Evolutionary conservation across 2,797 vertebrate species (phyloP), one percentile per base, ranked within the genome.

Genomic region (Sylvilagus floridanus): DNA sequence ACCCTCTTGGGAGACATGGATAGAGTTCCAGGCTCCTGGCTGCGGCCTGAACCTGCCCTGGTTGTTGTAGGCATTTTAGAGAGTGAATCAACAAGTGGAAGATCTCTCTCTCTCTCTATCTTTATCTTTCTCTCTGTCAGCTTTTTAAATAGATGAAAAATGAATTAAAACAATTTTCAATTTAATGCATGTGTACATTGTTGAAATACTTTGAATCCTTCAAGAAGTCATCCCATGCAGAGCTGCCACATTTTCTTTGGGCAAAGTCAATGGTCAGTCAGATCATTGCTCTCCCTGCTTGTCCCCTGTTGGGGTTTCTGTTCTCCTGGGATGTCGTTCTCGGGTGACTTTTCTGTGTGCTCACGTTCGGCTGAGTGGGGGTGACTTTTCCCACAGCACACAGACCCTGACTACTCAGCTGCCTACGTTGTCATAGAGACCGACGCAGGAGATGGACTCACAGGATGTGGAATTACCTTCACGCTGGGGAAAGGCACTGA

Each of bases 401-500:
- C 98, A 0, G 99, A 99, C 91, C 99, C 99, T 60, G 99, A 99
- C 96, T 99, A 99, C 77, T 99, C 99, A 0, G 98, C 96, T 60
- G 99, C 98, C 0, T 99, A 99, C 62, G 99, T 99, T 52, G 93
- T 98, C 24, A 86, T 99, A 11, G 97, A 99, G 87, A 99, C 99
- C 0, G 98, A 99, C 91, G 68, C 92, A 0, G 75, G 89, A 19
- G 97, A 97, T 19, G 98, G 97, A 3, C 78, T 98, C 88, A 98
- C 94, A 90, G 99, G 99, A 0, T 99, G 98, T 57, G 99, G 99
- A n/a, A 93, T 99, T 90, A 99, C 99, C 0, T 99, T 99, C 94
- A 99, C 99, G 8, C 96, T 99, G 84, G 99, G 99, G 11, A 99
- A 98, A 98, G 99, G 99, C 96, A 99, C 99, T 0, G 99, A 99